Conservation (phyloP, 2,113 vertebrate genomes). For the Colaptes auratus region DNA sequence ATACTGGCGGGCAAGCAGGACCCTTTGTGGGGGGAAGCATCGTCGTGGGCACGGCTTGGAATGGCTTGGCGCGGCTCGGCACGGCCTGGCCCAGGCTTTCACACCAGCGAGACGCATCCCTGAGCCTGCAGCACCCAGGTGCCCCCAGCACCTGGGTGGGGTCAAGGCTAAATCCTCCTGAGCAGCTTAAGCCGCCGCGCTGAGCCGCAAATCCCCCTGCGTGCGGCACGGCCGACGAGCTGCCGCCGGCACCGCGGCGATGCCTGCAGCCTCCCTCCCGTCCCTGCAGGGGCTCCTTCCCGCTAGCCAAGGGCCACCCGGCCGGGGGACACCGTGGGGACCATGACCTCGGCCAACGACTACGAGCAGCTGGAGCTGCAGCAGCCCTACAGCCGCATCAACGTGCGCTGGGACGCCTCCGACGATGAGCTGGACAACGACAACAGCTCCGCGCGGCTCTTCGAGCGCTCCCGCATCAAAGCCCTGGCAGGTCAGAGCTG, state of each 20-base stretch:
- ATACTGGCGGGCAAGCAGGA: background rate
- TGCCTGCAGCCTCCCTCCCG: rapidly evolving
- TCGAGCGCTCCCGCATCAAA: conserved; percentile 98
- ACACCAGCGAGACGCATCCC: rapidly evolving
- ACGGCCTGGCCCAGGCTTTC: rapidly evolving
- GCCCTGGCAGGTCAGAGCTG: conserved; percentile 89
- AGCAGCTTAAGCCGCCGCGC: background rate
- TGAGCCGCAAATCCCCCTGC: conserved; percentile 28
- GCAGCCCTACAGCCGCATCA: conserved; percentile 92
- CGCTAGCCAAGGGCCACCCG: conserved; percentile 43
- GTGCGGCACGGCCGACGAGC: background rate
- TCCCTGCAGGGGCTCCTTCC: conserved; percentile 58
- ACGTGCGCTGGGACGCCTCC: conserved; percentile 87
- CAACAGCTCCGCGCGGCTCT: conserved; percentile 93
- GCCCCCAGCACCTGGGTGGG: conserved; percentile 21
- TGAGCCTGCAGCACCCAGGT: background rate
- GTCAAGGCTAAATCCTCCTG: conserved; percentile 30
- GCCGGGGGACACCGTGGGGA: conserved; percentile 54
- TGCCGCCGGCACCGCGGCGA: rapidly evolving
- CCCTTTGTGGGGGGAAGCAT: background rate
- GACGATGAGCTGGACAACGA: conserved; percentile 96
- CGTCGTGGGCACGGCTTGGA: rapidly evolving
- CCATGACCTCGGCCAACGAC: conserved; percentile 93
- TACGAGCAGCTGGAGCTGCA: conserved; percentile 94
- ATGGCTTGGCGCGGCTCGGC: rapidly evolving